Evolutionary conservation across 2,113 vertebrate species (phyloP).

Genomic region (Otocyon megalotis): DNA sequence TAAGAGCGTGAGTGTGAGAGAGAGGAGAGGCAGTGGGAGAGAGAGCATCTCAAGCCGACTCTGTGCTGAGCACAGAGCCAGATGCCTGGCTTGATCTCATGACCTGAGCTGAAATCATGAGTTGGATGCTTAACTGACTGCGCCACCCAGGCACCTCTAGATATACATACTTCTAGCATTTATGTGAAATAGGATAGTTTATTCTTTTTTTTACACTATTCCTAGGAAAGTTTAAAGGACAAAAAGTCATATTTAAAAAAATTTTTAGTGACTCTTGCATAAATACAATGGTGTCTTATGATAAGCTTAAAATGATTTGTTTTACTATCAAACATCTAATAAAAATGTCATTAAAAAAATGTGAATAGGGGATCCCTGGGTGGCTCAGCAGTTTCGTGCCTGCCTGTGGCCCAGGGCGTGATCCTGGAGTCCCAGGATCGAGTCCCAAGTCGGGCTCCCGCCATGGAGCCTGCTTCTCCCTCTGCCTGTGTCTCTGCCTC

Average conservation of each 20-base stretch:
- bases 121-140: background rate
- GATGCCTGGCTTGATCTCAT: background rate
- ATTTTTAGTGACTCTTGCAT: background rate
- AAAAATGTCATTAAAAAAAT: conserved; percentile 26
- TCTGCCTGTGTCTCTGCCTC: background rate
- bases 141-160: background rate
- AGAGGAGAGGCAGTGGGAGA: background rate
- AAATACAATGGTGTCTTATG: background rate
- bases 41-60: background rate
- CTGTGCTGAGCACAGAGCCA: too few relatives aligned
- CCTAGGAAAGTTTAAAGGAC: conserved; percentile 33
- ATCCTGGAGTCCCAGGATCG: too few relatives aligned
- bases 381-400: too few relatives aligned
- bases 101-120: background rate
- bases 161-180: background rate
- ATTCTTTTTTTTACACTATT: background rate
- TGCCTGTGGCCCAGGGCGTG: too few relatives aligned
- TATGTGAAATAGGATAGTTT: background rate
- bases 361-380: too few relatives aligned
- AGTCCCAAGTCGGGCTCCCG: too few relatives aligned
- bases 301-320: conserved; percentile 12
- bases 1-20: background rate
- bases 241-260: background rate
- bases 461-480: too few relatives aligned
- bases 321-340: conserved; percentile 15